A percentile compares a stretch with the other conserved stretches of the same genome.
These are phyloP conservation scores for Conus ventricosus DNA, from an alignment of 1,140 invertebrate species.

Conservation along the genomic window DNA sequence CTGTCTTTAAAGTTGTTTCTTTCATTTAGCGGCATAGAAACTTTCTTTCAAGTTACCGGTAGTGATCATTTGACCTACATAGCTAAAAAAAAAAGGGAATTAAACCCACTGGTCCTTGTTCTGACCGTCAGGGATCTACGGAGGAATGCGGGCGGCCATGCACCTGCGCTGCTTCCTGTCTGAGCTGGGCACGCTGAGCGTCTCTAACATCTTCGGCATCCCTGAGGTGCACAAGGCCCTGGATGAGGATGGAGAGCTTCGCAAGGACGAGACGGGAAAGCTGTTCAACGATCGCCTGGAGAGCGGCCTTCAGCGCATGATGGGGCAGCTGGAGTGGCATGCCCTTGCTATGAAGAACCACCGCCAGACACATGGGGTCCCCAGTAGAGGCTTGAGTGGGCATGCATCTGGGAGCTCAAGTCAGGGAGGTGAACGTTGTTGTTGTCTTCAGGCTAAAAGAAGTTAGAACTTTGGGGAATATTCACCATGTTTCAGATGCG, in stretches of 20 bases:
- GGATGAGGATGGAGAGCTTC: conserved; percentile 68
- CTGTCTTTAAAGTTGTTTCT: neutral
- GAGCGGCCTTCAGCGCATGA: conserved; percentile 59
- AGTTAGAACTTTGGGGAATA: too few species aligned
- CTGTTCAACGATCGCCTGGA: conserved; percentile 64
- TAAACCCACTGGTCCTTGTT: conserved; percentile 33
- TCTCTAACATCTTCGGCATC: conserved; percentile 73
- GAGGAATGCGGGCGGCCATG: conserved; percentile 75
- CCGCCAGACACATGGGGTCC: conserved; percentile 45
- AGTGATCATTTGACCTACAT: neutral
- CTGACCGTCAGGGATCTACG: conserved; percentile 70
- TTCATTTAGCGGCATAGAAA: neutral
- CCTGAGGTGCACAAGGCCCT: conserved; percentile 72
- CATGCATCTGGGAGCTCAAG: too few species aligned
- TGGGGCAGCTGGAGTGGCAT: conserved; percentile 75
- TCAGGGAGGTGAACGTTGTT: too few species aligned
- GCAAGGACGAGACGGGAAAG: conserved; percentile 59
- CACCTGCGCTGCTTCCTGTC: conserved; percentile 73
- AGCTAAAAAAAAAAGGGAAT: neutral
- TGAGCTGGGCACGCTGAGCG: conserved; percentile 76
- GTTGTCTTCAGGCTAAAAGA: too few species aligned
- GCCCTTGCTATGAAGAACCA: conserved; percentile 71
- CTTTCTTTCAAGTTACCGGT: neutral
- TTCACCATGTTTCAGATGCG: too few species aligned
- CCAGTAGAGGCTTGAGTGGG: conserved; percentile 33